phyloP scores from a whole-genome alignment of 1,140 invertebrate species.

The Brachystomella parvula region DNA sequence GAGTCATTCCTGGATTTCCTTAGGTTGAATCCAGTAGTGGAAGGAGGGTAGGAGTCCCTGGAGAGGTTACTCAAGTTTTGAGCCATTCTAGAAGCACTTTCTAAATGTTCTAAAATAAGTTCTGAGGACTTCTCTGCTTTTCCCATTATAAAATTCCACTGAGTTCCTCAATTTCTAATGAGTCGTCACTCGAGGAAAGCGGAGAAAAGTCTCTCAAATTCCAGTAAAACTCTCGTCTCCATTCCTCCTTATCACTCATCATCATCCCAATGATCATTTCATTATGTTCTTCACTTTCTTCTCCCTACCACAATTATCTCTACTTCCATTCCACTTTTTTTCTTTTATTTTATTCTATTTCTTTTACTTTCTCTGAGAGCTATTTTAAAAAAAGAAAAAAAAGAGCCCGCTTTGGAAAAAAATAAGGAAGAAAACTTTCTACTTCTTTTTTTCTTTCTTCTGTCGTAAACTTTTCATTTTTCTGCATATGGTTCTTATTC shows the following conservation, averaged over 20 bases:
- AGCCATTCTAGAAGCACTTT: constrained; percentile 14
- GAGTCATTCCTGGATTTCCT: constrained; percentile 1
- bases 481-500: too few relatives aligned
- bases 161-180: constrained; percentile 32
- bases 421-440: not conserved
- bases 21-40: not conserved
- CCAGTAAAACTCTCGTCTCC: constrained; percentile 24
- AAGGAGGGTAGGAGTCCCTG: not conserved
- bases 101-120: constrained; percentile 24
- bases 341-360: not conserved
- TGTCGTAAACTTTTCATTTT: too few relatives aligned
- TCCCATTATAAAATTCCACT: constrained; percentile 33
- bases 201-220: constrained; percentile 31
- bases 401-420: too few relatives aligned
- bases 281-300: constrained; percentile 27
- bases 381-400: too few relatives aligned
- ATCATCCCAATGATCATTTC: constrained; percentile 29
- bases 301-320: constrained; percentile 31
- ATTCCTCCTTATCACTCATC: constrained; percentile 27
- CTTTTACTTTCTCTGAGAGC: too few relatives aligned
- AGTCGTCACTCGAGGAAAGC: constrained; percentile 22
- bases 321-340: constrained; percentile 19
- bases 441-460: not conserved
- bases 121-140: constrained; percentile 22
- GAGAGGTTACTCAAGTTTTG: not conserved